These are phyloP conservation scores for Pomacea maculata DNA, from an alignment of 1,140 invertebrate genomes.

Conservation along the genomic window DNA sequence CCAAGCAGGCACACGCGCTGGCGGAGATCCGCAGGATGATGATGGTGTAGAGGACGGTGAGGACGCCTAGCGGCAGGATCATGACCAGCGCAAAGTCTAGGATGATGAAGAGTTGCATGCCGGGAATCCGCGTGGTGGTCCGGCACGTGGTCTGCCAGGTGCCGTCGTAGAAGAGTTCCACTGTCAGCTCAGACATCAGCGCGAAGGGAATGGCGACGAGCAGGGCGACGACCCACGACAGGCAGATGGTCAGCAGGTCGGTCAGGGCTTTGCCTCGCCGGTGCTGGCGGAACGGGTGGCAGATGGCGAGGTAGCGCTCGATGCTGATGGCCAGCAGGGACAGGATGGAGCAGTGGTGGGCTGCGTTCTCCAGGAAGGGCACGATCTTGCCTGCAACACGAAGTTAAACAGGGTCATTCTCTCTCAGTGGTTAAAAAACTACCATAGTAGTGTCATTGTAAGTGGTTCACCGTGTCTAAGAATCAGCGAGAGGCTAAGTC, in stretches of 20 bases:
- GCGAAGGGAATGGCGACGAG: slow-evolving; percentile 40
- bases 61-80: slow-evolving; percentile 36
- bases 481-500: too few species aligned
- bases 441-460: too few species aligned
- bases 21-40: slow-evolving; percentile 34
- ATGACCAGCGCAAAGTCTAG: slow-evolving; percentile 36
- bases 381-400: slow-evolving; percentile 46
- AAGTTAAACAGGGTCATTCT: too few species aligned
- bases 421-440: too few species aligned
- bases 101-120: slow-evolving; percentile 37
- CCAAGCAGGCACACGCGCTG: slow-evolving; percentile 1
- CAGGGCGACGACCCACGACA: slow-evolving; percentile 39
- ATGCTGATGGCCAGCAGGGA: slow-evolving; percentile 50
- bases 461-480: too few species aligned
- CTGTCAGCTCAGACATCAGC: slow-evolving; percentile 31
- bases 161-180: slow-evolving; percentile 39
- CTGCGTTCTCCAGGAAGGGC: slow-evolving; percentile 49
- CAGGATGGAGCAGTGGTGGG: slow-evolving; percentile 45
- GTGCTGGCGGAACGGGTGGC: slow-evolving; percentile 38
- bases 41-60: slow-evolving; percentile 41
- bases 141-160: slow-evolving; percentile 36
- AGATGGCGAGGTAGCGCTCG: slow-evolving; percentile 54
- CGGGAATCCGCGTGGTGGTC: slow-evolving; percentile 21
- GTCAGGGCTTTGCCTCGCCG: slow-evolving; percentile 12
- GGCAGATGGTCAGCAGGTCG: slow-evolving; percentile 26